A percentile compares a stretch with the other conserved stretches of the same genome.
Conservation (phyloP, 2,888 invertebrate species). For the Tetranychus truncatus region DNA sequence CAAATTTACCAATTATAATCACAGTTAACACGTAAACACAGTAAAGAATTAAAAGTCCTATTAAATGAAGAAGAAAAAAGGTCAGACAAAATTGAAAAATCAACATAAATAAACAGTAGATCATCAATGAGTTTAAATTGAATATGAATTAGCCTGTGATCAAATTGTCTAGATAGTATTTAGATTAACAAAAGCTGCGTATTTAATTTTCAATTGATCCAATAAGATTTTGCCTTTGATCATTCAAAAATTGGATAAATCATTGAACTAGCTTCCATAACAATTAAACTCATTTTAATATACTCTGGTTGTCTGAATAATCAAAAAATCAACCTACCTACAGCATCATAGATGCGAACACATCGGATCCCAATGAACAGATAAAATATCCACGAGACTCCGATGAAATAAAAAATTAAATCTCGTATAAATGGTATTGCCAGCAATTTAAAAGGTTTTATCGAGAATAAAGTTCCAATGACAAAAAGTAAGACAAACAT, state of each 20-base stretch:
- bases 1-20: background rate
- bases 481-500: conserved; percentile 44
- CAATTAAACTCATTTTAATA: too few relatives aligned
- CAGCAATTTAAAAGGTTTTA: conserved; percentile 39
- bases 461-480: conserved; percentile 40
- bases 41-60: conserved; percentile 11
- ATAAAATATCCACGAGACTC: conserved; percentile 15
- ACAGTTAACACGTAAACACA: conserved; percentile 14
- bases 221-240: background rate
- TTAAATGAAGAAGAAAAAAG: background rate
- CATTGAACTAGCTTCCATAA: too few relatives aligned
- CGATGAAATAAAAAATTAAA: conserved; percentile 36
- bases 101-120: too few relatives aligned
- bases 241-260: background rate
- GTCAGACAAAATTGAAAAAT: background rate
- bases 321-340: background rate
- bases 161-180: too few relatives aligned
- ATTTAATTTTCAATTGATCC: background rate
- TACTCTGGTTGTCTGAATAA: background rate
- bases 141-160: too few relatives aligned
- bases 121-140: too few relatives aligned
- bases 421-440: conserved; percentile 39
- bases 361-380: conserved; percentile 1
- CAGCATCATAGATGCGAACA: conserved; percentile 10
- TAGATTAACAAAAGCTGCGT: background rate